Base-by-base conservation (phyloP, 2,797 vertebrate species). In the Cetoscarus ocellatus region DNA sequence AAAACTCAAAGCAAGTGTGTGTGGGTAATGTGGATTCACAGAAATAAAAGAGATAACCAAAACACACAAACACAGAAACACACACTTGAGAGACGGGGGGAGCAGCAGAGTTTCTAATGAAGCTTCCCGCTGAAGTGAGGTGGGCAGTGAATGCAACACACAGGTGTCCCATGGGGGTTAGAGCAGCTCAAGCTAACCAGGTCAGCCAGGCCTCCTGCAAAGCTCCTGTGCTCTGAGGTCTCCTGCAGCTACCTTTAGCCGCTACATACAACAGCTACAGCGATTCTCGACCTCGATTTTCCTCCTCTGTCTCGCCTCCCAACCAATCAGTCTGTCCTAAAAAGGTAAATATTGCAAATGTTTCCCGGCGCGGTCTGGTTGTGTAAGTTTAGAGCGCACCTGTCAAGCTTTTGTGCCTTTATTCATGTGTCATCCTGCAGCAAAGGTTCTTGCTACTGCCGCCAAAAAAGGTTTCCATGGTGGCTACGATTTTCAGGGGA, bases 131-230 rank as follows among this genome's bases (percentile, higher is more conserved):
- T 51, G 56, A 44, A 50, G 51, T 35, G 67, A 67, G 40, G 65
- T 69, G 61, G 77, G 65, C 27, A 55, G 65, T 3, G 14, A 34
- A 57, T 51, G 9, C 55, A 77, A 77, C 51, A 47, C 40, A 50
- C 55, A 72, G 53, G 56, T 79, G 63, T 64, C 77, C 70, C 68
- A 39, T 38, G 67, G 70, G 78, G 79, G 9, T 64, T 43, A 17
- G 63, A 66, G 14, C 56, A 50, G 51, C 75, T 72, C 35, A 34
- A 38, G 64, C 70, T 69, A 84, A 79, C 52, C 82, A 79, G 86
- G 80, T 80, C 85, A 72, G 63, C 47, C 42, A 55, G 61, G 61
- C 64, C 67, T 73, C 61, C 74, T 60, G 34, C 65, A 55, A 70
- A 49, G 44, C 55, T 70, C 52, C 55, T 64, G 58, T 39, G 57